These are phyloP conservation scores for Chlamydotis undulata DNA, from an alignment of 2,113 vertebrate genomes.

Conservation along the genomic window DNA sequence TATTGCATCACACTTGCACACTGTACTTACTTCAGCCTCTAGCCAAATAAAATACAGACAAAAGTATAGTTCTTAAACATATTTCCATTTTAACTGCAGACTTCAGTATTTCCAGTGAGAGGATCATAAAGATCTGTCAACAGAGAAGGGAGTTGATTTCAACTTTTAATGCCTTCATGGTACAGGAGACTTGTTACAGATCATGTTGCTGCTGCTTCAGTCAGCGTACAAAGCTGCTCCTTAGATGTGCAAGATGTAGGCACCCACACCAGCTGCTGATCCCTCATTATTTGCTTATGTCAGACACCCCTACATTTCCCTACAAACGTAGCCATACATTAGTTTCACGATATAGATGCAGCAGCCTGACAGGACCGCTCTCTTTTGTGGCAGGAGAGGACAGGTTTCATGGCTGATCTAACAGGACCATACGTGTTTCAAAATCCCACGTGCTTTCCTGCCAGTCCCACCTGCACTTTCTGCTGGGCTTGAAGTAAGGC, in stretches of 20 bases:
- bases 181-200: not conserved
- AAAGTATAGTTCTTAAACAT: conserved; percentile 45
- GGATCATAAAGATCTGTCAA: conserved; percentile 49
- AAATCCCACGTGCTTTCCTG: not conserved
- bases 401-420: not conserved
- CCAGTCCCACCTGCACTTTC: not conserved
- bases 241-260: not conserved
- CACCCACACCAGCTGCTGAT: not conserved
- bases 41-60: conserved; percentile 68
- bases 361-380: not conserved
- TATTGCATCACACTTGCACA: conserved; percentile 28
- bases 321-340: not conserved
- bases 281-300: not conserved
- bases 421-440: not conserved
- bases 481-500: not conserved
- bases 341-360: not conserved
- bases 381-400: not conserved
- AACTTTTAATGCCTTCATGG: not conserved
- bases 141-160: conserved; percentile 1
- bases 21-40: conserved; percentile 39
- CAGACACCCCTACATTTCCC: not conserved
- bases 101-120: conserved; percentile 53
- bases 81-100: conserved; percentile 49
- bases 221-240: not conserved
- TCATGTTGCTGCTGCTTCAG: not conserved